Base-by-base conservation (phyloP, 1,140 invertebrate species). In the Zophobas atratus region DNA sequence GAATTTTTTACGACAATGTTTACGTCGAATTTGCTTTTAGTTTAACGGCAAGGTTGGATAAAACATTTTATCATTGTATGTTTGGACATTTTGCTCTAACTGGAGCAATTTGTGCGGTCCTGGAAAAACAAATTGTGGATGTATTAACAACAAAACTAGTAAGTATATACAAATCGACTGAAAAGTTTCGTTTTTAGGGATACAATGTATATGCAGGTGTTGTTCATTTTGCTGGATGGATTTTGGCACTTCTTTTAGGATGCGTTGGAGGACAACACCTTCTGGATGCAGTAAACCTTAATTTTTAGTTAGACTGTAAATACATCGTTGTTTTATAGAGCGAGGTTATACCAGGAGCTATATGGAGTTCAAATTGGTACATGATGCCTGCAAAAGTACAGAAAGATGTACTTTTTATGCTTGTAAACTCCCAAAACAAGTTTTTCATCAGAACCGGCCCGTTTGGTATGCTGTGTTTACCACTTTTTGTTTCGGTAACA, bases 241-340 rank as follows among this genome's bases (percentile, higher is more conserved):
- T 55, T 32, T 55, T 55, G 53, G 53, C 53, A 8, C 32, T 67
- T n/a, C 32, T 67, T 38, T 38, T 67, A n/a, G 39, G 36, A 1
- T 67, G 60, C 41, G 2, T 67, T 4, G 36, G 60, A 67, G 60
- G 39, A 5, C 36, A 67, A 67, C 60, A 67, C 41, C 41, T 67
- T 43, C 36, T 67, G 36, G 41, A 55, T 33, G 53, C 51, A 4
- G 51, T 53, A 53, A 53, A 33, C 4, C 1, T 53, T 20, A 6
- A 46, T 53, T 55, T 33, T 0, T 53, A 32, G 20, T 6, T 5
- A 20, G 8, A n/a, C 2, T 32, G 8, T 20, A 51, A 51, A 51
- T 51, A 51, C 6, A n/a, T n/a, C 49, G 6, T 1, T 5, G 1
- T 55, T 55, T 33, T 55, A 4, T 34, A 55, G 53, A 55, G 53